phyloP scores from a whole-genome alignment of 2,113 vertebrate species.

The Platysteira castanea region DNA sequence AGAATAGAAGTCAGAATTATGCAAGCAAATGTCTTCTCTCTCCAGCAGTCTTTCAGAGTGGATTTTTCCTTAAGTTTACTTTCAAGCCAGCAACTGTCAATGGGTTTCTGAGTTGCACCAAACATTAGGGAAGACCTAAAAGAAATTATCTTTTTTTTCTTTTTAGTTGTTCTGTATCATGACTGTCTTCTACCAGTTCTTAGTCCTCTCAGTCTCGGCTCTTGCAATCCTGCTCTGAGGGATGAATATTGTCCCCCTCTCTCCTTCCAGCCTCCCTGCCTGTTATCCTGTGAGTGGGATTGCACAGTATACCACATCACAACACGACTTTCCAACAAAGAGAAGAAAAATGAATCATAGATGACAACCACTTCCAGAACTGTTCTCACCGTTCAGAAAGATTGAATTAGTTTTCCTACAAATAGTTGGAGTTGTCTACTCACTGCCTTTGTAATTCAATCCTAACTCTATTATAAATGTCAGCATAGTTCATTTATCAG shows the following conservation, averaged over 20 bases:
- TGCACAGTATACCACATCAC: not conserved
- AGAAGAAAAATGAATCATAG: not conserved
- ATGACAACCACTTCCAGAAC: not conserved
- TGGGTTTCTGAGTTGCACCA: not conserved
- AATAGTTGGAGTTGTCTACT: not conserved
- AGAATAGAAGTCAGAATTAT: not conserved
- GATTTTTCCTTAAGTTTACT: not conserved
- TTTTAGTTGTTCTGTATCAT: not conserved
- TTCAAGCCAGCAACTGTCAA: not conserved
- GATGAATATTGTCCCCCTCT: not conserved
- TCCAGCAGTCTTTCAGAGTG: not conserved
- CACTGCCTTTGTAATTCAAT: not conserved
- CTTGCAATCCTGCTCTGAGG: not conserved
- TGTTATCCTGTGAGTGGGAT: not conserved
- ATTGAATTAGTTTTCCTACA: not conserved
- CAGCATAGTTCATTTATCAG: not conserved
- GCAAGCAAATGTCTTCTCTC: not conserved
- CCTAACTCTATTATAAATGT: not conserved
- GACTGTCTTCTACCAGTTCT: not conserved
- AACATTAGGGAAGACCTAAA: not conserved
- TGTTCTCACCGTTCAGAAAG: not conserved
- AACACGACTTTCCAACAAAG: not conserved
- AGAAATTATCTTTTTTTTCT: accelerated
- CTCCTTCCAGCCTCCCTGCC: not conserved
- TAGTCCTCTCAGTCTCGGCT: not conserved